These are phyloP conservation scores for Hemibagrus wyckioides DNA, from an alignment of 2,113 vertebrate species.

Conservation along the genomic window DNA sequence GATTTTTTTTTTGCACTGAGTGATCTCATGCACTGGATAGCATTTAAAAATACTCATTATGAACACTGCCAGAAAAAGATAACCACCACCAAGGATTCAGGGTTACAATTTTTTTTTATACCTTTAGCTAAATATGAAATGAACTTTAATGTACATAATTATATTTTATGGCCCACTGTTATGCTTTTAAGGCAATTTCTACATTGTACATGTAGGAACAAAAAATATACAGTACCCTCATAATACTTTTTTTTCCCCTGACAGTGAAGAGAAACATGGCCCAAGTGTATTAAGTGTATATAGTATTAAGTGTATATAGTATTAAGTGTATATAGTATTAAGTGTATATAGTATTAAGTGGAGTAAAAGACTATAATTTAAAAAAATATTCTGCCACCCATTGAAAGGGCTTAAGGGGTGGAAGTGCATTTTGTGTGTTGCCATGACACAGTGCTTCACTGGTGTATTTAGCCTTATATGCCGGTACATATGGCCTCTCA, in stretches of 20 bases:
- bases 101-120: background rate
- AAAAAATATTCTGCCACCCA: background rate
- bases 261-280: background rate
- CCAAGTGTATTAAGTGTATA: no score
- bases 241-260: background rate
- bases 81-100: background rate
- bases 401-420: background rate
- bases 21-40: background rate
- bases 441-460: background rate
- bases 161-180: background rate
- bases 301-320: background rate
- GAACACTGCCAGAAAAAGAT: background rate
- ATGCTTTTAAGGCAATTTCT: background rate
- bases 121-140: background rate
- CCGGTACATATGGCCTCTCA: background rate
- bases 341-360: background rate
- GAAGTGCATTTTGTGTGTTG: background rate
- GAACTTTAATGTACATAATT: background rate
- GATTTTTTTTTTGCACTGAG: no score
- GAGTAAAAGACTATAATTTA: background rate
- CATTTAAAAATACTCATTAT: background rate
- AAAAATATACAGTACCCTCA: background rate
- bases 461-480: background rate
- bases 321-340: background rate
- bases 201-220: background rate